Evolutionary conservation across 2,113 vertebrate genomes (phyloP), one percentile per base, ranked within the genome.

Genomic region (Hypomesus transpacificus): DNA sequence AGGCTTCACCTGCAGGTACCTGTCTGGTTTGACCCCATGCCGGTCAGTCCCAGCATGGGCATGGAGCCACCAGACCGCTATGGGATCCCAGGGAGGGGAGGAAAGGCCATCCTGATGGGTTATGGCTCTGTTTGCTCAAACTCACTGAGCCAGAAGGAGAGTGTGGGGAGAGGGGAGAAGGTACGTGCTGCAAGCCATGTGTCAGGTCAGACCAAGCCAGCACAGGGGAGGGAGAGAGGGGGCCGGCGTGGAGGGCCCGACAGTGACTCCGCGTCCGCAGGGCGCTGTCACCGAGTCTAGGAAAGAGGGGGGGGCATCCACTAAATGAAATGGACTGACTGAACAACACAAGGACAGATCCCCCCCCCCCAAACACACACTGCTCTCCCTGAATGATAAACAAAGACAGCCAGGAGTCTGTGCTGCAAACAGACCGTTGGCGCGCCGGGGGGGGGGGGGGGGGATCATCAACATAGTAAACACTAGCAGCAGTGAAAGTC

Each of bases 171-270:
- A 81, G 66, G 82, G 87, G 81, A 91, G 86, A 73, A 88, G 89
- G 89, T 92, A 92, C 89, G 91, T 92, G 91, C 91, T 74, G 85
- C 61, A 22, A 85, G 86, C 89, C 90, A 92, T 89, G 88, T 84
- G 86, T 84, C 85, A 52, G 71, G 75, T 46, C 9, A 46, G 39
- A 46, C 39, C 39, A 46, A 46, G 84, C 66, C 70, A 80, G 71
- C 70, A 75, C 71, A 76, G 80, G 58, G 79, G 70, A 72, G 20
- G 75, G 87, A 86, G 88, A 82, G 82, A 83, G 86, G 74, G 39
- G 83, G 79, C 58, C 75, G 84, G 86, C 80, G 78, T 11, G 71
- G 86, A 17, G 60, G 16, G 21, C 87, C 84, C 70, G 89, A 86
- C 82, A 86, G 68, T 86, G 91, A 91, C 91, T 90, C 92, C 90